Evolutionary conservation across 2,797 vertebrate genomes (phyloP), one percentile per base, ranked within the genome.

Genomic region (Coranthus polyacanthus): DNA sequence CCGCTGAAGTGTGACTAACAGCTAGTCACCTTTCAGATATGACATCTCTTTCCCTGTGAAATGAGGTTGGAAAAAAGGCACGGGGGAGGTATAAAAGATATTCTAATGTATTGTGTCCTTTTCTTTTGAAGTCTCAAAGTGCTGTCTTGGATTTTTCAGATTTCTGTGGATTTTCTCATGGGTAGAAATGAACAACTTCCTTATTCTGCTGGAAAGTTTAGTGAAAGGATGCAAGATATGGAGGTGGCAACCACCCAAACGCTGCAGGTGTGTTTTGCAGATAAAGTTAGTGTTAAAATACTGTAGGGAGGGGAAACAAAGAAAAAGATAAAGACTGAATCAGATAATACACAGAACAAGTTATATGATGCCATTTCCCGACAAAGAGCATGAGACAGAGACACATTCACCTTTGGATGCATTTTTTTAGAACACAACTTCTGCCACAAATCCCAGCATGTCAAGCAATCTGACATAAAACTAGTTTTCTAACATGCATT

Each of bases 101-200:
- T 85, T 87, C 38, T 84, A 79, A 88, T 82, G 45, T 43, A 66
- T 47, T 69, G 58, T 54, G 74, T 81, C 76, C 72, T 54, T 83
- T 88, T 64, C 79, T 83, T 87, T 87, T 86, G 75, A 85, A 89
- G 81, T 84, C 64, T 83, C 69, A 82, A 78, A 86, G 71, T 82
- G 78, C 77, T 80, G 82, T 74, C 75, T 73, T 72, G 61, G 74
- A 75, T 72, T 70, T 85, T 81, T 82, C 38, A 17, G 36, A 75
- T 86, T 74, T 84, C 47, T 82, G 75, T 83, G 70, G 81, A 74
- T 87, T 86, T 90, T 75, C 58, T 83, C 68, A 52, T 38, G 49
- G 60, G 70, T 62, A 42, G 36, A 81, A 77, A 50, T 65, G 54
- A n/a, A 73, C 75, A 87, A 83, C 71, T 60, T 86, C 66, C 62